Base-by-base conservation (phyloP, 2,797 vertebrate genomes). In the Onychomys arenicola region DNA sequence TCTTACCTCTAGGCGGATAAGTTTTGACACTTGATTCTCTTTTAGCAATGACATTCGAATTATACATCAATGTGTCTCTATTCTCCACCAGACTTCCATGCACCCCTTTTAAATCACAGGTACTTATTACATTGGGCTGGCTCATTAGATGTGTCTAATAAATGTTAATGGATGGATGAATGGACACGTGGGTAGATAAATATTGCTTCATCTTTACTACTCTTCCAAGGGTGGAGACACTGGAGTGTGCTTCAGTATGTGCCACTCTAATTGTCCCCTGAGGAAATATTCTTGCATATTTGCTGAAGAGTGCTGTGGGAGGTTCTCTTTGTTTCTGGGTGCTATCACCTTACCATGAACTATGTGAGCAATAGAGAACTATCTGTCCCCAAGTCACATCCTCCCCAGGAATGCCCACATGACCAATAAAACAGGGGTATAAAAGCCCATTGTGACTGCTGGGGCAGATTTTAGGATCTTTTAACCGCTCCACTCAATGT, bases 181-280 rank as follows among this genome's bases (percentile, higher is more conserved):
- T 67, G 34, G 40, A 21, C 29, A 43, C 13, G 19, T 59, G 13
- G 27, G 5, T 46, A 71, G 34, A 5, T 67, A 19, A 3, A 2
- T 46, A 78, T 67, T 29, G 29, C 86, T 91, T 83, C 52, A 87
- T 76, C 25, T 91, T 23, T 46, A 55, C 40, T 75, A 43, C 25
- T 71, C 95, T 40, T 40, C 40, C 73, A 93, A 91, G 73, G n/a
- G 46, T 77, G 97, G 61, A 94, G 59, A 52, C 10, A 76, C 49
- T 55, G 25, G 1, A 12, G 29, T 80, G 21, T 73, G 37, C 34
- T 89, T 93, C 16, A n/a, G 46, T 46, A 37, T 5, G 27, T 21
- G 12, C 43, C 25, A 75, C 21, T 14, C 73, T 71, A 69, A 55
- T 10, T 46, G 65, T 85, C 23, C 52, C 69, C 77, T n/a, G 57